A percentile compares a stretch with the other conserved stretches of the same genome.
phyloP scores from a whole-genome alignment of 2,888 invertebrate species.

The Drosophila macrospina region DNA sequence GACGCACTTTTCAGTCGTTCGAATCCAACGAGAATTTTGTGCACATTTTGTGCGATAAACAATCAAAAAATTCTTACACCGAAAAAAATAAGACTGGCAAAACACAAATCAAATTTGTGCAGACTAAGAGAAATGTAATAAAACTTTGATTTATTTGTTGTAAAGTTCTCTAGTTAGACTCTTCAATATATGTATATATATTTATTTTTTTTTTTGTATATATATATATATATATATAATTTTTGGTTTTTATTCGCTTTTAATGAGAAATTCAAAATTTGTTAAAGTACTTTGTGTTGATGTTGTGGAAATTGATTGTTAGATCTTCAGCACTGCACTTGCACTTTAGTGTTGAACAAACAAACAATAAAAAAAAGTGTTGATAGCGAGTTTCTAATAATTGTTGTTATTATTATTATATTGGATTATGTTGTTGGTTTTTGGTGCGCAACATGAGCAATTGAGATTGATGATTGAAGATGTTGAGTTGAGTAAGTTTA shows the following conservation, averaged over 20 bases:
- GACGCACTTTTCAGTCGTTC: conserved; percentile 79
- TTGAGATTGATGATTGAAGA: conserved; percentile 18
- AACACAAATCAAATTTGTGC: conserved; percentile 24
- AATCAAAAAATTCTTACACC: conserved; percentile 49
- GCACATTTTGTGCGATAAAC: conserved; percentile 74
- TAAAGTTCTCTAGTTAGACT: neutral
- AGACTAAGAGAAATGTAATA: conserved; percentile 2
- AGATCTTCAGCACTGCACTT: conserved; percentile 50
- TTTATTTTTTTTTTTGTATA: neutral
- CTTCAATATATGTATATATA: neutral
- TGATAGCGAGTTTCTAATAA: conserved; percentile 28
- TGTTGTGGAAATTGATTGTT: conserved; percentile 10
- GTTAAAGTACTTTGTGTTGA: conserved; percentile 7
- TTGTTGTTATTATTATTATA: conserved; percentile 16
- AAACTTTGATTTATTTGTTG: conserved; percentile 4
- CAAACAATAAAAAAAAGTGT: conserved; percentile 49
- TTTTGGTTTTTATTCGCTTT: conserved; percentile 1
- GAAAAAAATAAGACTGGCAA: conserved; percentile 29
- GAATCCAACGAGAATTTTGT: conserved; percentile 76
- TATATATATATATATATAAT: neutral
- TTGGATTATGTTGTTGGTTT: conserved; percentile 12
- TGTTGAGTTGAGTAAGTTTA: conserved; percentile 15
- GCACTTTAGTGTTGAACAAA: conserved; percentile 32
- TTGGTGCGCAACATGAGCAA: conserved; percentile 39
- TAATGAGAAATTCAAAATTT: neutral